A percentile compares a stretch with the other conserved stretches of the same genome.
These are phyloP conservation scores for Eurytoma californica DNA, from an alignment of 2,888 invertebrate species.

Conservation along the genomic window DNA sequence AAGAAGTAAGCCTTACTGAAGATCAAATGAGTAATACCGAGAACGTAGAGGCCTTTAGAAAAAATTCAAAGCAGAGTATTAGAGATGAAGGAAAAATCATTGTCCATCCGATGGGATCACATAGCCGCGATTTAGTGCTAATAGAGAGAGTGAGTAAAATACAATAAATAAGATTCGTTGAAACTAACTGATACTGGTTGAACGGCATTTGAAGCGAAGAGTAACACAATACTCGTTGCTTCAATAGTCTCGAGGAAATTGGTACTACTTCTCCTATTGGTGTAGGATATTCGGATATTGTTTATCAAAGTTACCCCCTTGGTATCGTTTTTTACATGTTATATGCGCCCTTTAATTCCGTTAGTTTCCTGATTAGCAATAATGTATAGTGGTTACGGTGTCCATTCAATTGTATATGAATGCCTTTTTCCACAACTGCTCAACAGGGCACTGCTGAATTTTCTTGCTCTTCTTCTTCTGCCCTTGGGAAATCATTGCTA, in stretches of 20 bases:
- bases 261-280: slow-evolving; percentile 2
- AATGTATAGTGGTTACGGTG: slow-evolving; percentile 60
- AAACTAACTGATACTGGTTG: no score
- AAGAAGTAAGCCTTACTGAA: slow-evolving; percentile 60
- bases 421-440: slow-evolving; percentile 63
- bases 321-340: slow-evolving; percentile 32
- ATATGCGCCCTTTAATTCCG: not conserved
- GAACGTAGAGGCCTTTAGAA: slow-evolving; percentile 36
- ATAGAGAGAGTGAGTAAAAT: slow-evolving; percentile 66
- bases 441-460: slow-evolving; percentile 73
- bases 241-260: slow-evolving; percentile 7
- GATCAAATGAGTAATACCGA: slow-evolving; percentile 60
- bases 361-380: slow-evolving; percentile 3
- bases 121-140: slow-evolving; percentile 64
- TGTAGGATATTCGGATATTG: not conserved
- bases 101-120: not conserved
- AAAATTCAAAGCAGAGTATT: slow-evolving; percentile 9
- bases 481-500: slow-evolving; percentile 65
- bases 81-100: slow-evolving; percentile 48
- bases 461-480: slow-evolving; percentile 59
- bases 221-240: no score
- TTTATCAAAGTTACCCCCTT: not conserved
- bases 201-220: no score
- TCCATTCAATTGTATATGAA: slow-evolving; percentile 53
- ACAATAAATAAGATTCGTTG: not conserved